Evolutionary conservation across 2,888 invertebrate species (phyloP).

Genomic region (Lasius platythorax): DNA sequence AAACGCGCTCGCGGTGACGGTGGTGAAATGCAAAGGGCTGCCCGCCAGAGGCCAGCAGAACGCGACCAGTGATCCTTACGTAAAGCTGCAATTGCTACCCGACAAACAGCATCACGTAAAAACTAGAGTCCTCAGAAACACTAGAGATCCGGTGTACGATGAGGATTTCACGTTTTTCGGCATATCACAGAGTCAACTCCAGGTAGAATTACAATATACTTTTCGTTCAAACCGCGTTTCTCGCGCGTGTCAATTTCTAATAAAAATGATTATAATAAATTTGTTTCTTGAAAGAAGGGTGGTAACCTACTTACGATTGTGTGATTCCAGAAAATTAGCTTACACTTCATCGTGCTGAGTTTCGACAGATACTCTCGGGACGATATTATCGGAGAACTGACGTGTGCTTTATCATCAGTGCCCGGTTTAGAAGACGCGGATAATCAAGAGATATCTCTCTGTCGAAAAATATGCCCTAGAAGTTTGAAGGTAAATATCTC

Average conservation of each 20-base stretch:
- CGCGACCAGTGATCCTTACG: constrained; percentile 97
- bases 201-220: constrained; percentile 82
- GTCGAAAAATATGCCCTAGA: constrained; percentile 96
- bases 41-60: constrained; percentile 94
- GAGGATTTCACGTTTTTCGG: constrained; percentile 99
- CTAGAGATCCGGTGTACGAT: constrained; percentile 98
- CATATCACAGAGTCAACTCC: constrained; percentile 93
- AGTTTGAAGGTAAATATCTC: constrained; percentile 92
- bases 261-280: constrained; percentile 5
- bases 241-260: background rate
- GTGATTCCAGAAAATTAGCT: constrained; percentile 91
- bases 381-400: constrained; percentile 99
- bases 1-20: constrained; percentile 96
- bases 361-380: constrained; percentile 96
- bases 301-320: constrained; percentile 11
- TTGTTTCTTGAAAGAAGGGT: background rate
- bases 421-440: constrained; percentile 90
- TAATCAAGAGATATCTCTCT: constrained; percentile 93
- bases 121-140: constrained; percentile 97
- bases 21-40: constrained; percentile 95
- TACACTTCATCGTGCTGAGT: constrained; percentile 97
- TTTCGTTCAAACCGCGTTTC: background rate
- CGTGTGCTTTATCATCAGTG: constrained; percentile 92
- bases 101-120: constrained; percentile 99
- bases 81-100: constrained; percentile 98